Percentiles rank a stretch among this genome's conserved stretches.
phyloP scores from a whole-genome alignment of 2,888 invertebrate species.

The Tortricodes alternella region DNA sequence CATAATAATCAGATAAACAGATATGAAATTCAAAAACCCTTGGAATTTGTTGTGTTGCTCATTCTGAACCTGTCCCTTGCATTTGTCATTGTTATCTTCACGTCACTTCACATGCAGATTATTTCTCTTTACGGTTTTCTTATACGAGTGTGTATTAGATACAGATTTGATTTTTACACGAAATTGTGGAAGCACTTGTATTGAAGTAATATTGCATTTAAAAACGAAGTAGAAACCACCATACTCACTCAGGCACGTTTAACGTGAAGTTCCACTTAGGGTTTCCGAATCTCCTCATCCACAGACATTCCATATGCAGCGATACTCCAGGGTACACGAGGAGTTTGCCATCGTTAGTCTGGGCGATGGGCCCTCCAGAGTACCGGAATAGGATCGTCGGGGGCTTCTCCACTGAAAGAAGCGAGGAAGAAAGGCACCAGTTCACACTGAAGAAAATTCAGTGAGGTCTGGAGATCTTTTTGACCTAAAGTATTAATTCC shows the following conservation, averaged over 20 bases:
- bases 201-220: background rate
- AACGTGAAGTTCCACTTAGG: constrained; percentile 92
- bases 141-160: no score
- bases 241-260: constrained; percentile 80
- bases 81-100: no score
- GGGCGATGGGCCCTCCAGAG: constrained; percentile 92
- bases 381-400: constrained; percentile 93
- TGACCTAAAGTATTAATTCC: background rate
- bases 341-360: constrained; percentile 92
- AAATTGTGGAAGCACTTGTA: no score
- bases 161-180: no score
- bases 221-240: background rate
- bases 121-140: no score
- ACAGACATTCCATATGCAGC: constrained; percentile 93
- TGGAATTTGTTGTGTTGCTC: no score
- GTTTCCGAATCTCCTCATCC: constrained; percentile 92
- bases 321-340: constrained; percentile 93
- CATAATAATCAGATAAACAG: no score
- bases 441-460: background rate
- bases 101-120: no score
- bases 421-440: constrained; percentile 19
- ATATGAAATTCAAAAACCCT: no score
- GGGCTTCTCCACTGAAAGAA: constrained; percentile 88
- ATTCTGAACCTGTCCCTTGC: no score
- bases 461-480: background rate